Base-by-base conservation (phyloP, 2,888 invertebrate species). In the Drosophila lacicola region DNA sequence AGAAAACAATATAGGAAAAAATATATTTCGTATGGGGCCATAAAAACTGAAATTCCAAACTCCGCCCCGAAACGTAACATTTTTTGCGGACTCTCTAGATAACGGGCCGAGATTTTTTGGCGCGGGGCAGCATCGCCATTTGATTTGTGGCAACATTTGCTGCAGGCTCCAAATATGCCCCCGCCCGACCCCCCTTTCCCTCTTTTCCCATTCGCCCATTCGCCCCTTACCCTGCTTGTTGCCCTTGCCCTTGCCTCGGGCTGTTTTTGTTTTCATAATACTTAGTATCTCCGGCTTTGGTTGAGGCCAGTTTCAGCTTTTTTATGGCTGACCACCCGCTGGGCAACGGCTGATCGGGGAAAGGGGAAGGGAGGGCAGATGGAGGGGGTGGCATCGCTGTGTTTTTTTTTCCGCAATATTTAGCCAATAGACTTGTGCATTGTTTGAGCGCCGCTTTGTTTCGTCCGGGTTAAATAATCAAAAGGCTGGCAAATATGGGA, bases 71-170 rank as follows among this genome's bases (percentile, higher is more conserved):
- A 50, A 39, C 42, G 53, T 50, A 34, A 42, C 50, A 29, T 50
- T 53, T 57, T 70, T 70, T 69, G 70, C 54, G 51, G 46, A 60
- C 70, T 70, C 56, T 41, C 51, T 56, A 78, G 80, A 78, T 84
- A 80, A 67, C 74, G 84, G 64, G 63, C 70, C 56, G 57, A 68
- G 88, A 85, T 82, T 80, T 83, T 58, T 25, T 62, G 39, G 33
- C 5, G n/a, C 13, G 25, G 3, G 42, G 21, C 39, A 6, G 55
- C 72, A 64, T 42, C 57, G 51, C 60, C 74, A 68, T 83, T 88
- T 88, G 89, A 83, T 83, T 83, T 83, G 82, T 83, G 88, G 71
- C 84, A 78, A 58, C 85, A 70, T 74, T 82, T 72, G 74, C 81
- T 80, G 87, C 89, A 87, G 82, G 69, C 79, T 37, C 39, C 53